These are phyloP conservation scores for Nettapus auritus DNA, from an alignment of 2,113 vertebrate genomes.

Conservation along the genomic window DNA sequence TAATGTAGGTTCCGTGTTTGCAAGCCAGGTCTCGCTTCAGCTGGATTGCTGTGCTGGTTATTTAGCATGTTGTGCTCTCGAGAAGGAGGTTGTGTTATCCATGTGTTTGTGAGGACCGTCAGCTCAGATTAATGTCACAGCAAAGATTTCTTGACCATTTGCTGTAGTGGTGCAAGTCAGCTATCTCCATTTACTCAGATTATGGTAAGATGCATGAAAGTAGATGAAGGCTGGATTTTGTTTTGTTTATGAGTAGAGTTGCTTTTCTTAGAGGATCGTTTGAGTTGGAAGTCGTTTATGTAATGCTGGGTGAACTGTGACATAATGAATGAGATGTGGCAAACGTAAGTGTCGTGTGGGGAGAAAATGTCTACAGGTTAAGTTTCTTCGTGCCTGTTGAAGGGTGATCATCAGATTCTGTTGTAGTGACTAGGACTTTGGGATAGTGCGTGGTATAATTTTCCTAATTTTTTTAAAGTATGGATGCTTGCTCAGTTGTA, in stretches of 20 bases:
- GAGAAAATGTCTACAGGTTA: neutral
- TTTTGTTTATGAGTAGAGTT: neutral
- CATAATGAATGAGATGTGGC: fast-evolving
- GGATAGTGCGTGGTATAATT: neutral
- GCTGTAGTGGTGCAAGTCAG: neutral
- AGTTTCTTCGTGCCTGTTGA: neutral
- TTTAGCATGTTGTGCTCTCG: conserved; percentile 26
- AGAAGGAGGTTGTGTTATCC: conserved; percentile 25
- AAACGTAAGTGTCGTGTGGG: neutral
- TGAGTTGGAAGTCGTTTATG: neutral
- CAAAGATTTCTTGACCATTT: neutral
- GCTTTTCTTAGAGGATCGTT: neutral
- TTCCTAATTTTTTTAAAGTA: neutral
- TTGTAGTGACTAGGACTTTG: neutral
- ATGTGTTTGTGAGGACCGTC: conserved; percentile 2
- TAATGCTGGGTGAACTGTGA: neutral
- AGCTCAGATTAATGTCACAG: conserved; percentile 6
- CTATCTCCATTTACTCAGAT: neutral
- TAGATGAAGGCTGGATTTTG: neutral
- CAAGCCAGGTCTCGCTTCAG: conserved; percentile 47
- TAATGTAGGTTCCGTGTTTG: conserved; percentile 34
- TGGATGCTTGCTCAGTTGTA: neutral
- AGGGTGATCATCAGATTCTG: neutral
- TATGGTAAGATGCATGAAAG: conserved; percentile 37
- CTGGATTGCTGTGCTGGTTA: conserved; percentile 19